Base-by-base conservation (phyloP, 2,797 vertebrate genomes). In the Sparidentex hasta region DNA sequence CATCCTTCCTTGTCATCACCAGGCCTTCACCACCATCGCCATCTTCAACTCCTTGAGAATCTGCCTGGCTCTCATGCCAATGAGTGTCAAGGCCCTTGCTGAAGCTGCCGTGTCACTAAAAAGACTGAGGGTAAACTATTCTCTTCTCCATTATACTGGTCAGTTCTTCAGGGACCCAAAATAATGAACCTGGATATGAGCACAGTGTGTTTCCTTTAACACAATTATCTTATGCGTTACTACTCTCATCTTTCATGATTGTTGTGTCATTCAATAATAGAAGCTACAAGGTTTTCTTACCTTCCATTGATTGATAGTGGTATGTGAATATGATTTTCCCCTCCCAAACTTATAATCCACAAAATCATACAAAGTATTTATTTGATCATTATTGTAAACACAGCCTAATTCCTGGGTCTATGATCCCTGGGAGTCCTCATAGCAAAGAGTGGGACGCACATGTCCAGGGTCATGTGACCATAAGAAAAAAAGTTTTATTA, bases 21-120 rank as follows among this genome's bases (percentile, higher is more conserved):
- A 97, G 96, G 96, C 95, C 2, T 97, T 96, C 64, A 96, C 94
- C 47, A 94, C 94, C 80, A 96, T 96, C 2, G 90, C 95, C 77
- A 88, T 96, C 86, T 96, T 97, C 88, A 97, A 96, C 71, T 86
- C 93, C 71, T 90, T 97, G 95, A 94, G 92, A 85, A 95, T 97
- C 87, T 89, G 92, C 13, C 81, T 96, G 57, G 87, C 85, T 58
- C 20, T 96, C 16, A 47, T 97, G 82, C 96, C 96, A 0, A 33
- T 93, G 61, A 88, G 85, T 3, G 85, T 95, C n/a, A 97, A 96
- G 90, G 55, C 89, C 2, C 1, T 92, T 41, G 95, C 95, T 5
- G 96, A 97, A 80, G 94, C 94, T 29, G 82, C 66, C 5, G 93
- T 97, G 58, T 91, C 96, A 25, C 12, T 95, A 11, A n/a, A 13